Evolutionary conservation across 2,797 vertebrate genomes (phyloP).

Genomic region (Myiothlypis chrysogaster): DNA sequence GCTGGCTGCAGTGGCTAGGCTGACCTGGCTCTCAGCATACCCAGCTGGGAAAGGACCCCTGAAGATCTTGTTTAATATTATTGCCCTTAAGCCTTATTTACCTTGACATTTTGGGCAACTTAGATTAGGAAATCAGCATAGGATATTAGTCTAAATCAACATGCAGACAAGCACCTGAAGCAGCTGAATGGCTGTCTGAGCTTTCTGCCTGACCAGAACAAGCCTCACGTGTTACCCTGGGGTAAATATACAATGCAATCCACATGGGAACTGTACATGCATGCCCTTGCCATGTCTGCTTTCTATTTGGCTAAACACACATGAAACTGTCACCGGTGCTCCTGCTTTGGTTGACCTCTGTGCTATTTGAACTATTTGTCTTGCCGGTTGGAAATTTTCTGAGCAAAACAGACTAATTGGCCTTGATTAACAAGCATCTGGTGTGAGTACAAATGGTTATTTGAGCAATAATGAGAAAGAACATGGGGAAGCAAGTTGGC

Average conservation of each 20-base stretch:
- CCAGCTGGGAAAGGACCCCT: background rate
- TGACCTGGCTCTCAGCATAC: background rate
- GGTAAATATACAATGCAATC: background rate
- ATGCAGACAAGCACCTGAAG: slow-evolving; percentile 4
- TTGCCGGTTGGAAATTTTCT: slow-evolving; percentile 63
- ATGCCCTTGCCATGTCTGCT: slow-evolving; percentile 58
- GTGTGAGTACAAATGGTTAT: slow-evolving; percentile 66
- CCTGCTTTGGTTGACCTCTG: slow-evolving; percentile 56
- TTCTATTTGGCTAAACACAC: slow-evolving; percentile 53
- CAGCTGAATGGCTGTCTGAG: background rate
- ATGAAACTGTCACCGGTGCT: slow-evolving; percentile 48
- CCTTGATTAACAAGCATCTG: slow-evolving; percentile 70
- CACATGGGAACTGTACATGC: background rate
- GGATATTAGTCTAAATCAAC: slow-evolving; percentile 5
- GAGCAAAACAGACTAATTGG: slow-evolving; percentile 66
- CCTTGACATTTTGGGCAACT: slow-evolving; percentile 30
- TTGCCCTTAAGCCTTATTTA: slow-evolving; percentile 25
- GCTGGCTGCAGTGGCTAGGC: background rate
- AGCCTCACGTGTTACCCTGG: background rate
- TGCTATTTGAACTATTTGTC: slow-evolving; percentile 63
- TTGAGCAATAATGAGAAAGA: slow-evolving; percentile 67
- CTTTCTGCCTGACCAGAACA: background rate
- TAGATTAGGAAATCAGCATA: background rate
- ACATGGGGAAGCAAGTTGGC: slow-evolving; percentile 44
- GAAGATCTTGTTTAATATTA: slow-evolving; percentile 23